Percentiles rank a stretch among this genome's conserved stretches.
phyloP scores from a whole-genome alignment of 1,140 invertebrate species.

The Schlechtendalia chinensis region DNA sequence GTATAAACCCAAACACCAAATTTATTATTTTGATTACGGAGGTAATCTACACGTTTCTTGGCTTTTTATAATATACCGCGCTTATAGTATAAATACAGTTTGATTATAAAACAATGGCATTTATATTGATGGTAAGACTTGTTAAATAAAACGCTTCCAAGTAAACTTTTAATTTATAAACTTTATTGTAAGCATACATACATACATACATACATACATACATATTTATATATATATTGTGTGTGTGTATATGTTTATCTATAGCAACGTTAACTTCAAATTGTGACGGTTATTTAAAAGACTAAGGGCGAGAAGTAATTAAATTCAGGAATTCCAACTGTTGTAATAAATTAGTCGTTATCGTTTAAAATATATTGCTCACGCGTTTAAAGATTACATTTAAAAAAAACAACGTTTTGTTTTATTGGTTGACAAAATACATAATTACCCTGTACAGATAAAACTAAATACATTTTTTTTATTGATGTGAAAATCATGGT shows the following conservation, averaged over 20 bases:
- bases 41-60: no score
- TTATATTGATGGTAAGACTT: neutral
- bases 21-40: no score
- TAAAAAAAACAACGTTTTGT: neutral
- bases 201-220: no score
- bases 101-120: neutral
- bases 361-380: constrained; percentile 19
- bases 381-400: neutral
- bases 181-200: neutral
- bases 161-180: constrained; percentile 35
- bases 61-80: no score
- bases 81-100: neutral
- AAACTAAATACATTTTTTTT: neutral
- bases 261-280: constrained; percentile 25
- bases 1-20: no score
- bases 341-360: constrained; percentile 37
- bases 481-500: neutral
- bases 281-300: constrained; percentile 33
- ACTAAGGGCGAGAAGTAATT: constrained; percentile 33
- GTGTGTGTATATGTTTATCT: neutral
- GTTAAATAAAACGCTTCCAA: neutral
- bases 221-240: neutral
- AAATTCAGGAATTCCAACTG: constrained; percentile 32
- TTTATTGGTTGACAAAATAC: neutral
- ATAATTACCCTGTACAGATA: neutral